These are phyloP conservation scores for Pherbina coryleti DNA, from an alignment of 2,888 invertebrate species.

Conservation along the genomic window DNA sequence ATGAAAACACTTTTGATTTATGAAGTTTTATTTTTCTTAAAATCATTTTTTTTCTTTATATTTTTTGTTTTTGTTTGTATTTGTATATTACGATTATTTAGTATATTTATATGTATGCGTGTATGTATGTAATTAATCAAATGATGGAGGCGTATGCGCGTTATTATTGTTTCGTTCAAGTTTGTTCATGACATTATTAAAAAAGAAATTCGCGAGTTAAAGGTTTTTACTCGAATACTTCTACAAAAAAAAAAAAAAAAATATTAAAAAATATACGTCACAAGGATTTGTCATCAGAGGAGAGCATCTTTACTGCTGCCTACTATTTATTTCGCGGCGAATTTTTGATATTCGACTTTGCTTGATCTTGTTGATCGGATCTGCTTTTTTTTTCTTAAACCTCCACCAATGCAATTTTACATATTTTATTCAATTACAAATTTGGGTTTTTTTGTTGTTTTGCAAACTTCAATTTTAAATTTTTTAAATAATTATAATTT, in stretches of 20 bases:
- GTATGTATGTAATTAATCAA: constrained; percentile 51
- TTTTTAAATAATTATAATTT: constrained; percentile 52
- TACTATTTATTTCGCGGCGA: not conserved
- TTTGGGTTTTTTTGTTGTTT: constrained; percentile 50
- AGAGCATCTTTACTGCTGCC: not conserved
- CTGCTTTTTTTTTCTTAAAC: constrained; percentile 4
- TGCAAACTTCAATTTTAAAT: constrained; percentile 52
- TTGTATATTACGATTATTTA: constrained; percentile 45
- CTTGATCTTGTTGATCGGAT: constrained; percentile 22
- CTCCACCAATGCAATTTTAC: constrained; percentile 38
- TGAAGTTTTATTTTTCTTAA: constrained; percentile 56
- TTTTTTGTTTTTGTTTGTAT: constrained; percentile 33
- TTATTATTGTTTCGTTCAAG: not conserved
- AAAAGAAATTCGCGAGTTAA: not conserved
- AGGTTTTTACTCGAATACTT: not conserved
- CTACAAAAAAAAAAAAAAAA: not conserved
- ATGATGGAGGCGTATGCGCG: constrained; percentile 34
- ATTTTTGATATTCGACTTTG: not conserved
- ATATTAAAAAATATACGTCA: too few relatives aligned
- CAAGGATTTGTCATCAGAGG: too few relatives aligned
- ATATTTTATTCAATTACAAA: constrained; percentile 46
- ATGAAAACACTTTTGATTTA: not conserved
- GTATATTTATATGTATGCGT: constrained; percentile 47
- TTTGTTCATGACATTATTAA: not conserved
- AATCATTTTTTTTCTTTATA: constrained; percentile 61